Evolutionary conservation across 2,113 vertebrate species (phyloP).

Genomic region (Malaclemys terrapin): DNA sequence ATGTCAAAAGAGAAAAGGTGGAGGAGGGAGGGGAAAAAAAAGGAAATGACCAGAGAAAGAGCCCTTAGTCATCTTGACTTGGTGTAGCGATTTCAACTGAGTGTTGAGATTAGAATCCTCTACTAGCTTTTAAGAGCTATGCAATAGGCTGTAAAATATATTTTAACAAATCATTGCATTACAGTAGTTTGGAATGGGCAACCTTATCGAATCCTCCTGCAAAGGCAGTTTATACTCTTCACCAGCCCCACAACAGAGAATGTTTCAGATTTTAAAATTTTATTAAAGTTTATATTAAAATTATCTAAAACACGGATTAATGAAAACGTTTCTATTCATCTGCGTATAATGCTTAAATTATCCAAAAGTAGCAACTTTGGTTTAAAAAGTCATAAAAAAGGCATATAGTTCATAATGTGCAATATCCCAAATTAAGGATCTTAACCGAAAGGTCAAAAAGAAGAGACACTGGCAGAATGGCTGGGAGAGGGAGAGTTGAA

Average conservation of each 20-base stretch:
- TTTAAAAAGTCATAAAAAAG: neutral
- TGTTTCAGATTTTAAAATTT: neutral
- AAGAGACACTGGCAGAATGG: neutral
- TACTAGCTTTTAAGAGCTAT: neutral
- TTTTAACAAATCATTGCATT: neutral
- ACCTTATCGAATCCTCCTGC: neutral
- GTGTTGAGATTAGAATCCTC: neutral
- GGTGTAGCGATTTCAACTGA: neutral
- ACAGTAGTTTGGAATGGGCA: neutral
- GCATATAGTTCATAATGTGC: neutral
- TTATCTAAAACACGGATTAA: neutral
- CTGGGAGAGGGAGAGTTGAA: fast-evolving
- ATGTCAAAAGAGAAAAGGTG: neutral
- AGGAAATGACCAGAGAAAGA: neutral
- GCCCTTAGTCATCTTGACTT: conserved; percentile 30
- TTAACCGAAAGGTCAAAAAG: neutral
- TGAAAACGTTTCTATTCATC: neutral
- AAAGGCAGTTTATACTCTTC: neutral
- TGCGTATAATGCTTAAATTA: neutral
- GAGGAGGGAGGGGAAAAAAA: neutral
- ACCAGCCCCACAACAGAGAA: neutral
- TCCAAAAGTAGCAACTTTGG: neutral
- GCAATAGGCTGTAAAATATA: neutral
- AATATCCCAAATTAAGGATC: neutral
- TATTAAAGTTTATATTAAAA: neutral